phyloP scores from a whole-genome alignment of 1,140 invertebrate genomes.

The Diabrotica virgifera region DNA sequence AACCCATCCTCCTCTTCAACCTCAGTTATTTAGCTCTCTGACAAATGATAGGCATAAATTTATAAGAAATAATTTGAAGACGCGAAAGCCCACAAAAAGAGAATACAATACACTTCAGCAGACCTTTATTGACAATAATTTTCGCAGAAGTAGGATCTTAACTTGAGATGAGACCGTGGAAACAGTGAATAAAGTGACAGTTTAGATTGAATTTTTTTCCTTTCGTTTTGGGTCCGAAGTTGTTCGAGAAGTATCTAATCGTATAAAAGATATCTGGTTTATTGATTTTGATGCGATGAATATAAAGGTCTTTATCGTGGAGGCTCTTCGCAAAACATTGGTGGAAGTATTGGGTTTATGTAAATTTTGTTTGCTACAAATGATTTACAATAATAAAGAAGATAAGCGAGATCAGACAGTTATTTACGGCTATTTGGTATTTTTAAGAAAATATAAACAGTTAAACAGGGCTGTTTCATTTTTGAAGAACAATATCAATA shows the following conservation, averaged over 20 bases:
- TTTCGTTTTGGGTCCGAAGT: neutral
- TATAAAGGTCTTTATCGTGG: neutral
- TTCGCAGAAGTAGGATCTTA: neutral
- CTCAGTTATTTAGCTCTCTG: neutral
- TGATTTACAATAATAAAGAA: neutral
- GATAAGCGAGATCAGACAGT: neutral
- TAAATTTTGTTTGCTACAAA: neutral
- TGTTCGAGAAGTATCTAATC: constrained; percentile 3
- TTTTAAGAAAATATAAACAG: neutral
- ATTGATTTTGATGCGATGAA: neutral
- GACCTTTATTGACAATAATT: constrained; percentile 3
- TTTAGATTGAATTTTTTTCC: neutral
- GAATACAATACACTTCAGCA: neutral
- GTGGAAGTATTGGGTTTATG: too few species aligned
- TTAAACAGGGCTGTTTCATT: neutral
- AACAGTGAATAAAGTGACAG: neutral
- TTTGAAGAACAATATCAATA: too few species aligned
- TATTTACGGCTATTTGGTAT: neutral
- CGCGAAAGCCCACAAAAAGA: neutral
- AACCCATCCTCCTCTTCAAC: neutral
- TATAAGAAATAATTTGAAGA: neutral
- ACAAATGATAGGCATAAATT: neutral
- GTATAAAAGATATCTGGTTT: neutral
- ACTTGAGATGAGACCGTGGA: neutral
- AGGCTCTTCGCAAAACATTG: neutral